Evolutionary conservation across 37 sponge, comb jelly and placozoan genomes (phyloP), one percentile per base, ranked within the genome.

Genomic region (Geodia barretti): DNA sequence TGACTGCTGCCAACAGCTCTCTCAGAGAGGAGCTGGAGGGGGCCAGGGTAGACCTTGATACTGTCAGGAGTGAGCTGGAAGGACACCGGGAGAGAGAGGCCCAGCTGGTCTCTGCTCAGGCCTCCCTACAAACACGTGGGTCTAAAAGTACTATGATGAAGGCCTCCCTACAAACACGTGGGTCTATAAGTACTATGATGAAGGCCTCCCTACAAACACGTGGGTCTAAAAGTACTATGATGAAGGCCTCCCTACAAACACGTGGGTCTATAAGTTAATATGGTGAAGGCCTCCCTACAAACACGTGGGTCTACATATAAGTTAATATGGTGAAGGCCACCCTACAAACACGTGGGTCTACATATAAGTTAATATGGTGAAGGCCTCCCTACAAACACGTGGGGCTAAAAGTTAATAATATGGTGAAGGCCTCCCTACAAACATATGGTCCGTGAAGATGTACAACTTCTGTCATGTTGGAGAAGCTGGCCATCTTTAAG

Each of bases 111-210:
- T 71, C n/a, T 3, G 26, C 63, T 7, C 73, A 64, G 65, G 66
- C 54, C 26, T 36, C 73, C 1, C 25, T 73, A 62, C 74, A 84
- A 39, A 14, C 83, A 1, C 39, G 83, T 83, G 19, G 34, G 79
- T 37, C 23, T 31, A 4, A 68, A 29, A 64, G 17, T n/a, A n/a
- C n/a, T n/a, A n/a, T n/a, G n/a, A n/a, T n/a, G n/a, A n/a, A n/a
- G n/a, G n/a, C n/a, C n/a, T n/a, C n/a, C n/a, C n/a, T n/a, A n/a
- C n/a, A n/a, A n/a, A n/a, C n/a, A n/a, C n/a, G n/a, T n/a, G n/a
- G n/a, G n/a, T n/a, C n/a, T n/a, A n/a, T n/a, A n/a, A n/a, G n/a
- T n/a, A n/a, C n/a, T n/a, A n/a, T n/a, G n/a, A n/a, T n/a, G n/a
- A n/a, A 64, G 65, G 66, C 54, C 26, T 36, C 73, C 1, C 25